Conservation (phyloP, 2,888 invertebrate genomes). For the Tipula confusa region DNA sequence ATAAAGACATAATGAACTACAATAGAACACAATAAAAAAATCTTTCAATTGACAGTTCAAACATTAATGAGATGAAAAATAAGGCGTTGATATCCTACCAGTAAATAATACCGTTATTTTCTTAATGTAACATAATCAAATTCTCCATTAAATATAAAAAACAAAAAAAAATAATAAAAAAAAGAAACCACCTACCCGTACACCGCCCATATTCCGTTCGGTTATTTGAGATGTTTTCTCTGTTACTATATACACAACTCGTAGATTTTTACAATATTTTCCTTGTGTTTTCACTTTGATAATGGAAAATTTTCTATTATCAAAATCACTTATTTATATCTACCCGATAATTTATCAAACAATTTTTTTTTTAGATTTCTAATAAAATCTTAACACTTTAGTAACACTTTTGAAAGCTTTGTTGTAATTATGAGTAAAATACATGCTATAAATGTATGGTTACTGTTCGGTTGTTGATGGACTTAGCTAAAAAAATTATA, state of each 20-base stretch:
- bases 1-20: background rate
- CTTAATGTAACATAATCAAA: background rate
- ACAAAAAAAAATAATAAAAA: background rate
- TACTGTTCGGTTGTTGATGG: background rate
- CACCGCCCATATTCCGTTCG: background rate
- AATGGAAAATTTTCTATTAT: background rate
- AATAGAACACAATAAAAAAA: background rate
- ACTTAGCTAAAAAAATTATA: background rate
- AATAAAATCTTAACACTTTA: background rate
- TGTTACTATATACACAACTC: background rate
- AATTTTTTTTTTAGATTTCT: background rate
- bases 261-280: background rate
- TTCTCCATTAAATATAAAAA: background rate
- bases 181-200: background rate
- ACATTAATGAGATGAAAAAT: background rate
- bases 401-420: background rate
- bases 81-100: background rate
- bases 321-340: background rate
- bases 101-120: background rate
- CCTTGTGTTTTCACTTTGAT: background rate
- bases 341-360: background rate
- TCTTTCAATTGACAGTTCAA: background rate
- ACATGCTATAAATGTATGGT: background rate
- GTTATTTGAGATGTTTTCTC: background rate
- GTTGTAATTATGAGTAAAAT: background rate